Conservation (phyloP, 2,888 invertebrate species). For the Lasioglossum vierecki region DNA sequence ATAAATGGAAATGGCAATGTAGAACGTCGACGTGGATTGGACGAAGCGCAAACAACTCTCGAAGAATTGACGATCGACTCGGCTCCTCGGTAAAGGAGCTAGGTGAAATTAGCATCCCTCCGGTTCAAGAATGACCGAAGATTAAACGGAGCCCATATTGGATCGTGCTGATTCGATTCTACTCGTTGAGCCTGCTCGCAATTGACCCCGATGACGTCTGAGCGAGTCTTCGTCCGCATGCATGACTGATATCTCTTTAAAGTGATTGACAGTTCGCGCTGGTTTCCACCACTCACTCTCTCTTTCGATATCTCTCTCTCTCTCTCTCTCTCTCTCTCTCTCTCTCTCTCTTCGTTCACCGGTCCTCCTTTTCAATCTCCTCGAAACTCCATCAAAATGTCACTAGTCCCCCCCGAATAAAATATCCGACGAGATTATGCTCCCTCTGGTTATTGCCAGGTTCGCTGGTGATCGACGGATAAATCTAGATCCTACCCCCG, state of each 20-base stretch:
- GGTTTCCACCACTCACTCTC: not conserved
- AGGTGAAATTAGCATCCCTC: constrained; percentile 36
- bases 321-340: not conserved
- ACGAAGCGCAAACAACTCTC: not conserved
- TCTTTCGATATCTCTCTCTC: not conserved
- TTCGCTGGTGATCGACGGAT: not conserved
- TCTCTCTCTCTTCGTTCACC: not conserved
- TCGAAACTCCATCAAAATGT: constrained; percentile 44
- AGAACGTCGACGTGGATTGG: not conserved
- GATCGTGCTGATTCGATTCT: constrained; percentile 80
- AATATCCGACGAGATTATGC: not conserved
- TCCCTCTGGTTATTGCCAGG: constrained; percentile 9
- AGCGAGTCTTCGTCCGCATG: constrained; percentile 65
- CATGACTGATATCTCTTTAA: constrained; percentile 67
- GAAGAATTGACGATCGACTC: constrained; percentile 7
- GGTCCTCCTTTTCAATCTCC: constrained; percentile 39
- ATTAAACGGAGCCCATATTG: constrained; percentile 69
- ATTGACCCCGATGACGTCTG: constrained; percentile 76
- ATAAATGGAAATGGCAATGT: not conserved
- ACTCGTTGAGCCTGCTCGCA: constrained; percentile 74
- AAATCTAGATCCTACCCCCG: not conserved
- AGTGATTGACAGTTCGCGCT: constrained; percentile 65
- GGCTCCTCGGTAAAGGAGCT: constrained; percentile 5
- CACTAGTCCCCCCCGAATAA: constrained; percentile 2
- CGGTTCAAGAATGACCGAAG: constrained; percentile 19